phyloP scores from a whole-genome alignment of 1,140 invertebrate genomes.

The Drosophila pruinosa region DNA sequence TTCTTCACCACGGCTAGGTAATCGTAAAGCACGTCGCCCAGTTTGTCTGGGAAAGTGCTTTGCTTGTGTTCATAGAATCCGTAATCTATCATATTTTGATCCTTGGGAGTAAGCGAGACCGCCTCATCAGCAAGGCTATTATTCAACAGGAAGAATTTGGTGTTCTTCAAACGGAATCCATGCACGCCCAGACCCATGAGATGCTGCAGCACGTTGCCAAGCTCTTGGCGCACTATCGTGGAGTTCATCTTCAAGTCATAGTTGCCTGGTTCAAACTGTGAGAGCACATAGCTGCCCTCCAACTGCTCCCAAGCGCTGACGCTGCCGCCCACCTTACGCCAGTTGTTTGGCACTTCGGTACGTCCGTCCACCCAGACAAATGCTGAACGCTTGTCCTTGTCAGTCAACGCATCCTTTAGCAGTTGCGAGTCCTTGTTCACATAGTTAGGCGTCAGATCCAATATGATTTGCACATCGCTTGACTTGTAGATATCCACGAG shows the following conservation, averaged over 20 bases:
- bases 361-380: conserved; percentile 63
- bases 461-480: conserved; percentile 72
- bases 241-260: conserved; percentile 89
- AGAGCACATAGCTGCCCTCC: conserved; percentile 86
- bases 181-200: conserved; percentile 88
- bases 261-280: conserved; percentile 84
- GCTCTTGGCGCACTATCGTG: conserved; percentile 84
- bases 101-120: conserved; percentile 40
- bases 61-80: conserved; percentile 85
- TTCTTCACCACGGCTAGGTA: conserved; percentile 85
- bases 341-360: conserved; percentile 87
- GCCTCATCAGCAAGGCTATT: conserved; percentile 83
- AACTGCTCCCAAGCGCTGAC: conserved; percentile 86
- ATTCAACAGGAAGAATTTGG: conserved; percentile 87
- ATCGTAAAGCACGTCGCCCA: conserved; percentile 85
- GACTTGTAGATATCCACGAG: conserved; percentile 59
- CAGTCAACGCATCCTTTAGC: conserved; percentile 55
- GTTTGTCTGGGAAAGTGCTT: conserved; percentile 85
- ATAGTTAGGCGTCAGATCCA: conserved; percentile 84
- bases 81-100: conserved; percentile 83
- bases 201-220: conserved; percentile 86
- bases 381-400: conserved; percentile 71
- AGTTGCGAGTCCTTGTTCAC: conserved; percentile 82
- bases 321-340: conserved; percentile 85
- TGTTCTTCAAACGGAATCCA: conserved; percentile 89